These are phyloP conservation scores for Danio kyathit DNA, from an alignment of 2,797 vertebrate species.

Conservation along the genomic window DNA sequence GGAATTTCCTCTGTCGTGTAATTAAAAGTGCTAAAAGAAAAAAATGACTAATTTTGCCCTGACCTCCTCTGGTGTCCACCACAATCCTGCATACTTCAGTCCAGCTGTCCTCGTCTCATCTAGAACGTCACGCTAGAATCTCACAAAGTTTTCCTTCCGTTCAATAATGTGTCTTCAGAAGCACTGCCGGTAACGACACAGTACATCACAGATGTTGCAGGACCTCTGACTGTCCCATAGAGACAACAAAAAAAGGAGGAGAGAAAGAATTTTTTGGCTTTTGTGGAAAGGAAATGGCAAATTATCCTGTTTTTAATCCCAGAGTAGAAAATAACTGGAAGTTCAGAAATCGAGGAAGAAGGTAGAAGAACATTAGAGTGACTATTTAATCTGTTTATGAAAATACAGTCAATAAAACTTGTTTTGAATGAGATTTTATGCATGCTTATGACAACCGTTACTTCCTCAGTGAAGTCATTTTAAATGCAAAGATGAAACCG, in stretches of 20 bases:
- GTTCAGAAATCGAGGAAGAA: not conserved
- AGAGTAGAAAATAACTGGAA: not conserved
- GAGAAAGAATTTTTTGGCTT: not conserved
- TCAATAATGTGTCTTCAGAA: constrained; percentile 67
- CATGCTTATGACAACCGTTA: too few species aligned
- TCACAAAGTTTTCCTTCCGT: constrained; percentile 19
- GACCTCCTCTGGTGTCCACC: not conserved
- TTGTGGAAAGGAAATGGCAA: constrained; percentile 19
- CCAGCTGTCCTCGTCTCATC: constrained; percentile 58
- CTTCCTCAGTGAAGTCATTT: too few species aligned
- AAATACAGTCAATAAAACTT: not conserved
- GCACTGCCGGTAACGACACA: constrained; percentile 61
- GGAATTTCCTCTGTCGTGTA: constrained; percentile 37
- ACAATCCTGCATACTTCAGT: constrained; percentile 14
- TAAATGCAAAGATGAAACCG: too few species aligned
- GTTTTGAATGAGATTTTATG: too few species aligned
- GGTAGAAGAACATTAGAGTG: not conserved
- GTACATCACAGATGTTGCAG: constrained; percentile 76
- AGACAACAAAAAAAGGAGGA: not conserved
- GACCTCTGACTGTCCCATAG: constrained; percentile 70
- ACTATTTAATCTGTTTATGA: not conserved
- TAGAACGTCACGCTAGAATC: constrained; percentile 45
- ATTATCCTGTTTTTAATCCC: constrained; percentile 46
- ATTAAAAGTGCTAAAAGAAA: constrained; percentile 32
- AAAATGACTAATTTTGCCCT: constrained; percentile 25